Evolutionary conservation across 2,113 vertebrate species (phyloP), one percentile per base, ranked within the genome.

Genomic region (Labeo catla): DNA sequence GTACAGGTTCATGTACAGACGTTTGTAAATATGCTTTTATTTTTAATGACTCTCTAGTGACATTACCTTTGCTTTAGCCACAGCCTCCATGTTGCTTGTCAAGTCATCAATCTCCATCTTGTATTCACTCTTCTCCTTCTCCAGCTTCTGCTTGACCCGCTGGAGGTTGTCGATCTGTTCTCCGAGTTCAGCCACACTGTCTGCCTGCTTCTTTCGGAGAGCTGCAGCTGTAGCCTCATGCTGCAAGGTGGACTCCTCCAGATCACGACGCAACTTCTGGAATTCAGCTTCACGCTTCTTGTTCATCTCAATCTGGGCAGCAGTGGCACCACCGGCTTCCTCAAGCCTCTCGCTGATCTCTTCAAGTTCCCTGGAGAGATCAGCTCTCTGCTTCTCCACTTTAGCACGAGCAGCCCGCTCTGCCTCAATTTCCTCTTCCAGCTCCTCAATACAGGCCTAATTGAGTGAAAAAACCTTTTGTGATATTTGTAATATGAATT

Each of bases 171-270:
- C 87, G 39, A 88, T 83, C 45, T 88, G 87, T 79, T 86, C 87
- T 83, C 87, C 87, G n/a, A 88, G 79, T 28, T 88, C 87, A 28
- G 87, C 87, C 54, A 88, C 84, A 52, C 72, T 88, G 43, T 88
- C 87, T 13, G 87, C 87, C 49, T 88, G 87, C 52, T 39, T 39
- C 39, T 39, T 39, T 39, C 39, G 39, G 39, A 88, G 87, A 13
- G 87, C 73, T 61, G 96, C 94, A 1, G 95, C 93, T 0, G 94
- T 97, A 86, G 96, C 95, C 90, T 98, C 97, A 21, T 98, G 96
- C 94, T 98, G 96, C 89, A 98, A 93, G 15, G 96, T 98, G 90
- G 96, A 90, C 91, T 97, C 97, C 86, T 98, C 96, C 6, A 98
- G 95, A 91, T 97, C 97, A 2, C 96, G 89, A 0, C 96, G 94